Conservation (phyloP, 2,113 vertebrate genomes). For the Urocitellus parryii region DNA sequence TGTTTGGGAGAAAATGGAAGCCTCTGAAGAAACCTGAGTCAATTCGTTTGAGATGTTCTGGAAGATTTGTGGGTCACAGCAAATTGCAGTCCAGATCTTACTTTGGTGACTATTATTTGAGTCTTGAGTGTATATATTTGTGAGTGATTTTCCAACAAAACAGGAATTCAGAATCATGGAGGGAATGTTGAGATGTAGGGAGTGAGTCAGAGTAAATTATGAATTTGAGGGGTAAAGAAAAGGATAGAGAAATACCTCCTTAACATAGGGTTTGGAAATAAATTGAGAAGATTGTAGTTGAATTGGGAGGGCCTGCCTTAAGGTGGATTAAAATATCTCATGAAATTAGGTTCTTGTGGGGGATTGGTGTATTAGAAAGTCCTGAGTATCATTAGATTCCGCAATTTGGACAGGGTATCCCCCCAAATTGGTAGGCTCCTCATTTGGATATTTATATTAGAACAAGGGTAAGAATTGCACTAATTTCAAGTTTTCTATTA, state of each 20-base stretch:
- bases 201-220: neutral
- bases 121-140: conserved; percentile 26
- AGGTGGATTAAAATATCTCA: conserved; percentile 12
- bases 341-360: neutral
- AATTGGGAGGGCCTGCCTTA: conserved; percentile 54
- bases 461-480: neutral
- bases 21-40: neutral
- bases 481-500: conserved; percentile 51
- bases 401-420: neutral
- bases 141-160: conserved; percentile 33
- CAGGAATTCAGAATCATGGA: conserved; percentile 23
- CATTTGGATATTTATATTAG: conserved; percentile 49
- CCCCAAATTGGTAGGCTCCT: conserved; percentile 2
- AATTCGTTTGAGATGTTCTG: conserved; percentile 12
- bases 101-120: conserved; percentile 68
- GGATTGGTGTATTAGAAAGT: neutral
- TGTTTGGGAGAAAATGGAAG: conserved; percentile 51
- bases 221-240: conserved; percentile 35
- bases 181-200: conserved; percentile 13
- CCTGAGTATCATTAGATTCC: neutral
- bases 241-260: neutral
- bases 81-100: conserved; percentile 46
- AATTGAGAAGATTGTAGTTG: conserved; percentile 25
- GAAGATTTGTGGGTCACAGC: conserved; percentile 55
- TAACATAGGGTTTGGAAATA: conserved; percentile 23